Conservation (phyloP, 2,797 vertebrate genomes). For the Coendou prehensilis region DNA sequence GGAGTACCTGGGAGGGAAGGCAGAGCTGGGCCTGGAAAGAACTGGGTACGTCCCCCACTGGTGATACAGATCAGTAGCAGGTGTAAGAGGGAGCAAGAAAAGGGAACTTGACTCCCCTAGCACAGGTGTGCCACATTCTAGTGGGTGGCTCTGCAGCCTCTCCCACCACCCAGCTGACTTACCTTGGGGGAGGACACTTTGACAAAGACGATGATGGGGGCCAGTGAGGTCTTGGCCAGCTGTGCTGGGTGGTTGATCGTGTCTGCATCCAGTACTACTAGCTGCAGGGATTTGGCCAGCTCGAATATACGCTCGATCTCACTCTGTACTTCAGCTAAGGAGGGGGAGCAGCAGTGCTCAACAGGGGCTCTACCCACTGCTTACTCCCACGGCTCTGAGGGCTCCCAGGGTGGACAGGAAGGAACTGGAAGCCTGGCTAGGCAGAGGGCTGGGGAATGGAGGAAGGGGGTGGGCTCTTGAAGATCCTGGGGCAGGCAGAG, state of each 20-base stretch:
- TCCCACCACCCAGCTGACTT: background rate
- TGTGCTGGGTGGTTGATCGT: slow-evolving; percentile 98
- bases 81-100: background rate
- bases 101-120: background rate
- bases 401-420: background rate
- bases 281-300: slow-evolving; percentile 97
- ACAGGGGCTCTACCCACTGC: background rate
- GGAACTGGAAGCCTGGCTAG: slow-evolving; percentile 7
- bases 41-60: background rate
- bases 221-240: slow-evolving; percentile 97
- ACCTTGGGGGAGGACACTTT: slow-evolving; percentile 98
- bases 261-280: slow-evolving; percentile 96
- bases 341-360: background rate
- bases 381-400: background rate
- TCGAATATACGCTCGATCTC: slow-evolving; percentile 99
- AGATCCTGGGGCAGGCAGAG: background rate
- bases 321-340: slow-evolving; percentile 96
- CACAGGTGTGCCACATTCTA: background rate
- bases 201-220: slow-evolving; percentile 97
- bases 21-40: background rate
- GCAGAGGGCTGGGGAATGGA: background rate
- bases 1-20: slow-evolving; percentile 92
- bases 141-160: background rate
- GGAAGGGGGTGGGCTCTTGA: background rate
- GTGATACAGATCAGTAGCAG: background rate